Base-by-base conservation (phyloP, 2,888 invertebrate genomes). In the Eupeodes luniger region DNA sequence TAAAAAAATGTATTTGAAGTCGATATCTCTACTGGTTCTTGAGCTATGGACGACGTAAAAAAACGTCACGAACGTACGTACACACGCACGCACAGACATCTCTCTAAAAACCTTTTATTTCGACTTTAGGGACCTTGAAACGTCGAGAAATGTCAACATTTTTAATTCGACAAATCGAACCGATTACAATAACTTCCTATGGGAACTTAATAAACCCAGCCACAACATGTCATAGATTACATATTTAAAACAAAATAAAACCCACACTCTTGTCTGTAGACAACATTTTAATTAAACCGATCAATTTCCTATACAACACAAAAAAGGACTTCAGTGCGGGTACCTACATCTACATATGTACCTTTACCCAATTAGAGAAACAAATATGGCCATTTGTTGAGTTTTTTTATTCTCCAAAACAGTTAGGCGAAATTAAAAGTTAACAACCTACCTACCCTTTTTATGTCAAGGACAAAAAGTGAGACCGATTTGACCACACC, bases 381-480 rank as follows among this genome's bases (percentile, higher is more conserved):
- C 40, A 14, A 27, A 19, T 7, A 55, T 69, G 36, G n/a, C 16
- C 12, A 40, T 40, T 75, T 44, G 51, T 11, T 16, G 51, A 44
- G n/a, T 6, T 27, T 59, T 53, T 51, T 49, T 55, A 19, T 47
- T 53, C 27, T 27, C 40, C 67, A 40, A 40, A 40, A 64, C 47
- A 51, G 69, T 61, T 74, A 1, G 80, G 77, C 74, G 84, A 87
- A 84, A 84, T 88, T 81, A 88, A 88, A 84, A 88, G 84, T 84
- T 81, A 84, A 88, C 78, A 75, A 64, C 66, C 69, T 80, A 2
- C 27, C 27, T 27, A 72, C 74, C 80, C 83, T 74, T 81, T 84
- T 81, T 69, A 67, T 88, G 84, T 88, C 84, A 88, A 88, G 87
- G 87, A 88, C 87, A 81, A 88, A 84, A 83, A 87, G 83, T 83